Conservation (phyloP, 2,888 invertebrate genomes). For the Phortica magna region DNA sequence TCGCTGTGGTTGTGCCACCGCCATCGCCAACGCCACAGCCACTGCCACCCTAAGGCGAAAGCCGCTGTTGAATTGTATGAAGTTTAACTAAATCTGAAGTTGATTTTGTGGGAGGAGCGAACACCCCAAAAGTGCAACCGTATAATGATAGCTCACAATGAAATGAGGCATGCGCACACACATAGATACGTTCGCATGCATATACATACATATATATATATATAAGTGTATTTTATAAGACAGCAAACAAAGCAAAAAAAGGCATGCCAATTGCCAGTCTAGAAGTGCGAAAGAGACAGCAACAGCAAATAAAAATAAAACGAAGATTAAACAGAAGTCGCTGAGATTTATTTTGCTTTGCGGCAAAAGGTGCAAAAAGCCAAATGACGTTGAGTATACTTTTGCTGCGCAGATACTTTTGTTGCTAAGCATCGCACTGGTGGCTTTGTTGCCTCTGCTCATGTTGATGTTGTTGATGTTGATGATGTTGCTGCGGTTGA, state of each 20-base stretch:
- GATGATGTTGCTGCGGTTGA: too few species aligned
- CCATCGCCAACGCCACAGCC: neutral
- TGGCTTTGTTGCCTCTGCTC: too few species aligned
- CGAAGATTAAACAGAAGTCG: conserved; percentile 34
- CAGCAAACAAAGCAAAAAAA: conserved; percentile 6
- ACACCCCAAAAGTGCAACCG: conserved; percentile 77
- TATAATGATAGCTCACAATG: conserved; percentile 73
- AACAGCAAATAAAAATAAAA: conserved; percentile 16
- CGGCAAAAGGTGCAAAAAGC: too few species aligned
- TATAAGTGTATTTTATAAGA: too few species aligned
- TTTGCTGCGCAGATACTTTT: too few species aligned
- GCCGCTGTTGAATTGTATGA: neutral
- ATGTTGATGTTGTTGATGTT: too few species aligned
- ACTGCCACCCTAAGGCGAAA: conserved; percentile 24
- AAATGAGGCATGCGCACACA: neutral
- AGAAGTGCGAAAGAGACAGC: conserved; percentile 14
- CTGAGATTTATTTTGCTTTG: neutral
- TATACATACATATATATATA: neutral
- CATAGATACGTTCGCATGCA: neutral
- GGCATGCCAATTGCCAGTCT: too few species aligned
- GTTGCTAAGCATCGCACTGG: too few species aligned
- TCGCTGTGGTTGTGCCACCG: too few species aligned
- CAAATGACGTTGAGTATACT: too few species aligned
- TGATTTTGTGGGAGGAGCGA: conserved; percentile 49
- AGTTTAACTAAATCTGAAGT: conserved; percentile 4